Base-by-base conservation (phyloP, 1,140 invertebrate species). In the Caenorhabditis inopinata region DNA sequence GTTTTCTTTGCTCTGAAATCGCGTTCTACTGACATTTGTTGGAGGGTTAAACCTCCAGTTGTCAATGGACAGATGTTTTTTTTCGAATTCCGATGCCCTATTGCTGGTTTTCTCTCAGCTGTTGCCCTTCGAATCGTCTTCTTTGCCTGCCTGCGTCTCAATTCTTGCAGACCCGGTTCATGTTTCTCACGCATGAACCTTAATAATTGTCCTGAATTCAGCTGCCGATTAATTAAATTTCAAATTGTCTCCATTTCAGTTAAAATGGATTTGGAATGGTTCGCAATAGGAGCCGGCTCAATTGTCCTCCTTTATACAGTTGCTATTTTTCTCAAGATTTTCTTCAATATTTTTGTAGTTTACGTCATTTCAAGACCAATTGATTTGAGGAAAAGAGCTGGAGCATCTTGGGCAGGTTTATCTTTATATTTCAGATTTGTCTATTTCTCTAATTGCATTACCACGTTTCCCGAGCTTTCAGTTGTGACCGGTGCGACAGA, bases 401-500 rank as follows among this genome's bases (percentile, higher is more conserved):
- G 87, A 21, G 87, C 82, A 9, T 78, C 82, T 51, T 88, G 87
- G 86, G 86, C 86, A 29, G 85, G 85, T 85, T 7, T 0, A 47
- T 80, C 45, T 21, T 27, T 7, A 14, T 21, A 38, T 21, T 68
- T 73, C 45, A 58, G 35, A 46, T 21, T 21, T 29, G 38, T 23
- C 14, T 12, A 6, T 46, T 32, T 16, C 14, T 38, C 14, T 46
- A 74, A 18, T 11, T 16, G 16, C 9, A 45, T 35, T 29, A n/a
- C n/a, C 2, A 16, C 25, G 23, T 77, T 51, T 47, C n/a, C 32
- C 12, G 2, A 5, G 35, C 62, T 81, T 86, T 83, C 48, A 86
- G 85, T 88, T 16, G 81, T 87, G 1, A 88, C 87, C 3, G 87
- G 87, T 16, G 74, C 81, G 12, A 88, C 87, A 21, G 87, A 88